Evolutionary conservation across 2,113 vertebrate species (phyloP).

Genomic region (Excalfactoria chinensis): DNA sequence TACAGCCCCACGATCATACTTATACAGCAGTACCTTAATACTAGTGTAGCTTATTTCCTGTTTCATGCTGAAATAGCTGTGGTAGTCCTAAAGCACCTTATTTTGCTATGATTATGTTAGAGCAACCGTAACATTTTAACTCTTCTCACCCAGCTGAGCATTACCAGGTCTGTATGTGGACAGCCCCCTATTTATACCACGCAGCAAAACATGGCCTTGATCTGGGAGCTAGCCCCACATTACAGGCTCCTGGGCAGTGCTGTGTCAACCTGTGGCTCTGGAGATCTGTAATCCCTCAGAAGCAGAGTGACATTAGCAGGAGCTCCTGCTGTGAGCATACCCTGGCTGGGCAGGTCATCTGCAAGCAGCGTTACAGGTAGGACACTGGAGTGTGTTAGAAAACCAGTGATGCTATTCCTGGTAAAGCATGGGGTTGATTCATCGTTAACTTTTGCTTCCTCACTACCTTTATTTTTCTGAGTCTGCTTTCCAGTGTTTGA

Average conservation of each 20-base stretch:
- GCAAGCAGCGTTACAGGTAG: background rate
- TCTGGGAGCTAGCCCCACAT: background rate
- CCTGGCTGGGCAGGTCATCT: slow-evolving; percentile 2
- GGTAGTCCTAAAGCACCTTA: background rate
- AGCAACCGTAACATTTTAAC: slow-evolving; percentile 6
- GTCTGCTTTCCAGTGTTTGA: background rate
- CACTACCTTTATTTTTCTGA: background rate
- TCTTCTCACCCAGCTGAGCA: background rate
- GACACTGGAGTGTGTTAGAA: accelerated
- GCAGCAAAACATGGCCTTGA: slow-evolving; percentile 19
- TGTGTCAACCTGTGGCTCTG: slow-evolving; percentile 25
- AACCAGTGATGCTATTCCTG: background rate
- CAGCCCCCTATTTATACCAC: background rate
- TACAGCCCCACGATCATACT: background rate
- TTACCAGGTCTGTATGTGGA: background rate
- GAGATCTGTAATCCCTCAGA: slow-evolving; percentile 31
- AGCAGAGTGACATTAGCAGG: background rate
- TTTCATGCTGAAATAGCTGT: background rate
- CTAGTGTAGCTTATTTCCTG: background rate
- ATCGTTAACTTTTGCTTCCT: background rate
- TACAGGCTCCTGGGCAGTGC: background rate
- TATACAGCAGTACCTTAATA: background rate
- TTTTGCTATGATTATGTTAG: background rate
- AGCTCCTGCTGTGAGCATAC: background rate
- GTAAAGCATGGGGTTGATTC: background rate